These are phyloP conservation scores for Synergus gifuensis DNA, from an alignment of 2,888 invertebrate species.

Conservation along the genomic window DNA sequence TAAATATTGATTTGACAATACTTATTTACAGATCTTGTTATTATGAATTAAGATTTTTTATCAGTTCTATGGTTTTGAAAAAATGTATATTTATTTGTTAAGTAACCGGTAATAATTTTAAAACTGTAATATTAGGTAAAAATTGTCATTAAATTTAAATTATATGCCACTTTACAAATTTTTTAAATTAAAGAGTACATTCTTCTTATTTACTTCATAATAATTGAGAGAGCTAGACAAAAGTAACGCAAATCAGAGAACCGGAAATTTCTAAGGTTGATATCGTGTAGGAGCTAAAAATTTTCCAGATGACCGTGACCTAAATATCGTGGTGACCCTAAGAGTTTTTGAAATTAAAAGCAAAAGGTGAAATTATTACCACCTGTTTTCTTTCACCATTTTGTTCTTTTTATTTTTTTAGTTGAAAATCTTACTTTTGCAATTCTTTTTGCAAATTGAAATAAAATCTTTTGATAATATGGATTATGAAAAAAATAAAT, in stretches of 20 bases:
- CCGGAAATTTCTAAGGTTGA: constrained; percentile 22
- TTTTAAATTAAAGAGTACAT: neutral
- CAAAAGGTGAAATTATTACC: constrained; percentile 36
- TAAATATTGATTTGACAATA: neutral
- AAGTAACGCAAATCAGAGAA: constrained; percentile 13
- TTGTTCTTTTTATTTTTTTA: neutral
- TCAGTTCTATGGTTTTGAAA: too few species aligned
- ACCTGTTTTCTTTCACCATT: constrained; percentile 37
- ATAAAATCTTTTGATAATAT: neutral
- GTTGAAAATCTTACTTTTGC: too few species aligned
- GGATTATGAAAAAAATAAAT: neutral
- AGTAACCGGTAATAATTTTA: too few species aligned
- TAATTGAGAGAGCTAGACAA: constrained; percentile 20
- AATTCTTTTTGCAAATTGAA: neutral
- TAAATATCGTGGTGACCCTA: constrained; percentile 53
- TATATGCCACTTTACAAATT: neutral
- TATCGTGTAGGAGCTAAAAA: constrained; percentile 39
- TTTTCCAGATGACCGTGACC: constrained; percentile 54
- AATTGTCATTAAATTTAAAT: neutral
- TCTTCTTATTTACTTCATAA: constrained; percentile 25
- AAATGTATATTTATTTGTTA: too few species aligned
- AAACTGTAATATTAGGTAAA: neutral
- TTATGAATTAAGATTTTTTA: too few species aligned
- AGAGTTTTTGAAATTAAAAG: constrained; percentile 60
- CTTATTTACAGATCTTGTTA: too few species aligned